These are phyloP conservation scores for Tamandua tetradactyla DNA, from an alignment of 2,797 vertebrate species.

Conservation along the genomic window DNA sequence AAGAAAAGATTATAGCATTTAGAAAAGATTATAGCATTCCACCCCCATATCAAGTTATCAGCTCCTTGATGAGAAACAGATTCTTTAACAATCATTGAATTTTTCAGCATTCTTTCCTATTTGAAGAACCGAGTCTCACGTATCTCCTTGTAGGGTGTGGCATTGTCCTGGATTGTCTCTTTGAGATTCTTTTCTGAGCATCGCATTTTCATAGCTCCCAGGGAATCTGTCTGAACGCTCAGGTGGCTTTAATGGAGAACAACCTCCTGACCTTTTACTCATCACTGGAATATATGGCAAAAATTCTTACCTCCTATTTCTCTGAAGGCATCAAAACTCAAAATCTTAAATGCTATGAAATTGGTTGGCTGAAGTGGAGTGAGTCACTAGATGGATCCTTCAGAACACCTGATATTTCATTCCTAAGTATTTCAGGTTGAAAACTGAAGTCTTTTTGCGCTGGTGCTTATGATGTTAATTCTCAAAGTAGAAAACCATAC, in stretches of 20 bases:
- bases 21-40: neutral
- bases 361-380: neutral
- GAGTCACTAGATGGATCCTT: neutral
- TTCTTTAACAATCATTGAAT: neutral
- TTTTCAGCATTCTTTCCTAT: conserved; percentile 10
- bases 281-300: neutral
- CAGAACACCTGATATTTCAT: neutral
- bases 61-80: neutral
- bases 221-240: neutral
- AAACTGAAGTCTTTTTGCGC: neutral
- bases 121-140: neutral
- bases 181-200: neutral
- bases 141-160: neutral
- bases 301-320: neutral
- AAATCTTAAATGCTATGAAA: neutral
- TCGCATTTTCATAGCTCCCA: neutral
- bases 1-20: neutral
- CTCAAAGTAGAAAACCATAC: neutral
- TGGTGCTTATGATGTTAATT: neutral
- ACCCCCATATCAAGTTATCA: neutral
- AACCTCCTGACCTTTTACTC: neutral
- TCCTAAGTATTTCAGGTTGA: conserved; percentile 3
- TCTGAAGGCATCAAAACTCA: neutral
- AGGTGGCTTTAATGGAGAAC: neutral
- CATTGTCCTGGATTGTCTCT: neutral